Conservation (phyloP, 2,797 vertebrate species). For the Mallotus villosus region DNA sequence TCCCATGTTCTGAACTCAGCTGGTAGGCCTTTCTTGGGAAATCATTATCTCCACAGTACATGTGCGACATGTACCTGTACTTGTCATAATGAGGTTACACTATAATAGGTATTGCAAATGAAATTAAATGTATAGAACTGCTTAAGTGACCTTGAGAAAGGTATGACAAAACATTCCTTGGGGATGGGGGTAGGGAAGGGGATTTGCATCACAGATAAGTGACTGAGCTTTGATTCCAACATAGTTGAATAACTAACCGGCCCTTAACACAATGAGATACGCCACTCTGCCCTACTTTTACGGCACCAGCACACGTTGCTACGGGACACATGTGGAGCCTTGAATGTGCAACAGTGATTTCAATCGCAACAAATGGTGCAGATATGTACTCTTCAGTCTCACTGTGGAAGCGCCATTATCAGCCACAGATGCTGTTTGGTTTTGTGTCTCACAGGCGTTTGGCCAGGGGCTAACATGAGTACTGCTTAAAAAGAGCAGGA, state of each 20-base stretch:
- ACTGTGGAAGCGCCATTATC: slow-evolving; percentile 66
- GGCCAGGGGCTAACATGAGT: slow-evolving; percentile 54
- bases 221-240: background rate
- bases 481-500: slow-evolving; percentile 71
- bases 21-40: background rate
- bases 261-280: background rate
- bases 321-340: slow-evolving; percentile 53
- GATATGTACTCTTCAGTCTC: slow-evolving; percentile 64
- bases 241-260: background rate
- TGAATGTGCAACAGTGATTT: slow-evolving; percentile 69
- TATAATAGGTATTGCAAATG: background rate
- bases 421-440: slow-evolving; percentile 73
- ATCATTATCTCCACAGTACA: background rate
- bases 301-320: slow-evolving; percentile 25
- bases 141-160: background rate
- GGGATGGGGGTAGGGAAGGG: background rate
- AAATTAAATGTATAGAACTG: background rate
- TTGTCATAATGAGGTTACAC: background rate
- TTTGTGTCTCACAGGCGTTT: slow-evolving; percentile 56
- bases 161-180: background rate
- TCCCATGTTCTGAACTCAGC: background rate
- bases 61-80: background rate
- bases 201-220: background rate
- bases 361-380: slow-evolving; percentile 72
- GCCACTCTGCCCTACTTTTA: background rate